phyloP scores from a whole-genome alignment of 2,113 vertebrate genomes.

The Nothobranchius kuhntae region DNA sequence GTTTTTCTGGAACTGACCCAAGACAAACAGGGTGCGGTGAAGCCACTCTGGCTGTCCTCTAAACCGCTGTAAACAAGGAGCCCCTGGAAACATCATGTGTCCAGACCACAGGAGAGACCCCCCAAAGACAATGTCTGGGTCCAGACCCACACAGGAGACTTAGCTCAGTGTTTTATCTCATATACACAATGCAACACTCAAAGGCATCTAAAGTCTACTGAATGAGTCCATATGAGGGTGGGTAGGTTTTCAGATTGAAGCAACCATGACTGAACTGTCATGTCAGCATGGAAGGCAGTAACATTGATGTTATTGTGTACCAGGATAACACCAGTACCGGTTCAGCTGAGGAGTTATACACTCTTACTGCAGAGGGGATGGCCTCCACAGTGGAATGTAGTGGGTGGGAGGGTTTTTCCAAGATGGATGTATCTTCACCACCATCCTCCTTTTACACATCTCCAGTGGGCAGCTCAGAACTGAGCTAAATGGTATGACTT shows the following conservation, averaged over 20 bases:
- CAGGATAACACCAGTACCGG: too few relatives aligned
- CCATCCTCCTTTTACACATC: too few relatives aligned
- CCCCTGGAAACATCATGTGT: slow-evolving; percentile 24
- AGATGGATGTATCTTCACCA: too few relatives aligned
- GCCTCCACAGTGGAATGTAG: too few relatives aligned
- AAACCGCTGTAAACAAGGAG: slow-evolving; percentile 54
- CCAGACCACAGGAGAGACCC: slow-evolving; percentile 63
- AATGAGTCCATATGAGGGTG: slow-evolving; percentile 61
- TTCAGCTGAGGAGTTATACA: too few relatives aligned
- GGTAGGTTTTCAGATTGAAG: neutral
- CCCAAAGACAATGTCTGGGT: slow-evolving; percentile 54
- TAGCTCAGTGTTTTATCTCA: slow-evolving; percentile 45
- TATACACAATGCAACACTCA: slow-evolving; percentile 33
- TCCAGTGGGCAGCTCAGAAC: too few relatives aligned
- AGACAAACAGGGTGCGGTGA: slow-evolving; percentile 66
- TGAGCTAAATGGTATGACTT: too few relatives aligned
- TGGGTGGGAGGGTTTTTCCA: too few relatives aligned
- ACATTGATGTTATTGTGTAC: too few relatives aligned
- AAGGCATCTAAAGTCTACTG: neutral
- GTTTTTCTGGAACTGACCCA: slow-evolving; percentile 46
- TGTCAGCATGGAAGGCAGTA: too few relatives aligned
- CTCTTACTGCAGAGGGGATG: too few relatives aligned
- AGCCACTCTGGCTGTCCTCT: slow-evolving; percentile 54
- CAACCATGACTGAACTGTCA: neutral
- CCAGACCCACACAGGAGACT: slow-evolving; percentile 44